These are phyloP conservation scores for Oryctolagus cuniculus DNA, from an alignment of 2,113 vertebrate genomes.

Conservation along the genomic window DNA sequence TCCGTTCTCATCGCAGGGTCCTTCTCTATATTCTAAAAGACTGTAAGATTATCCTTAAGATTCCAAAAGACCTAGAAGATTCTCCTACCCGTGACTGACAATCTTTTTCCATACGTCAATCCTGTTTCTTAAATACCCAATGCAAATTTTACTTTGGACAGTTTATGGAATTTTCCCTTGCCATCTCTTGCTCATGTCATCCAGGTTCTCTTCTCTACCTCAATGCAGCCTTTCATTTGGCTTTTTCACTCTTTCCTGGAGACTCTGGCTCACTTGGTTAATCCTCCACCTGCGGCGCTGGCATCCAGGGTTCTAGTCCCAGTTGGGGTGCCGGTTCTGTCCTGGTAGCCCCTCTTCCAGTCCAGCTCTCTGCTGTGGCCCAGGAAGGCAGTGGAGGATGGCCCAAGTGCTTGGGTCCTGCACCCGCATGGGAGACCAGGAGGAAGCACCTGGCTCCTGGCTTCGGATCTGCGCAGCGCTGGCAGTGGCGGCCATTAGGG, in stretches of 20 bases:
- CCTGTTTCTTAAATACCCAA: not conserved
- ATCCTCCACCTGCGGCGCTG: too few relatives aligned
- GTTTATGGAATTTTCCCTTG: not conserved
- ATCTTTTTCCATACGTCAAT: not conserved
- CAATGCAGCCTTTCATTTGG: not conserved
- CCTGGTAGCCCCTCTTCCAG: too few relatives aligned
- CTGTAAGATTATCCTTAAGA: not conserved
- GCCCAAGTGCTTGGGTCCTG: too few relatives aligned
- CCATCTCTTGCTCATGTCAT: not conserved
- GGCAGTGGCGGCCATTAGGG: too few relatives aligned
- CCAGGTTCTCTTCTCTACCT: not conserved
- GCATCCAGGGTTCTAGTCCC: too few relatives aligned
- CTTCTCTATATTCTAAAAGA: not conserved
- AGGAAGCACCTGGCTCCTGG: too few relatives aligned
- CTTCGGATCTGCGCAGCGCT: too few relatives aligned
- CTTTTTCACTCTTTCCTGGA: not conserved
- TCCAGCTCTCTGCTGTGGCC: too few relatives aligned
- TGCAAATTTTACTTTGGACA: slow-evolving; percentile 15
- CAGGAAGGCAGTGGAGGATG: too few relatives aligned
- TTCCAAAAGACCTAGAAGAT: not conserved
- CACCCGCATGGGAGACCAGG: too few relatives aligned
- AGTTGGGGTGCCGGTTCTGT: too few relatives aligned
- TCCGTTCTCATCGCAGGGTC: not conserved
- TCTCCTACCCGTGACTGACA: not conserved
- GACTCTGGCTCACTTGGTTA: too few relatives aligned